A percentile compares a stretch with the other conserved stretches of the same genome.
Conservation (phyloP, 2,888 invertebrate genomes). For the Drosophila gaucha region DNA sequence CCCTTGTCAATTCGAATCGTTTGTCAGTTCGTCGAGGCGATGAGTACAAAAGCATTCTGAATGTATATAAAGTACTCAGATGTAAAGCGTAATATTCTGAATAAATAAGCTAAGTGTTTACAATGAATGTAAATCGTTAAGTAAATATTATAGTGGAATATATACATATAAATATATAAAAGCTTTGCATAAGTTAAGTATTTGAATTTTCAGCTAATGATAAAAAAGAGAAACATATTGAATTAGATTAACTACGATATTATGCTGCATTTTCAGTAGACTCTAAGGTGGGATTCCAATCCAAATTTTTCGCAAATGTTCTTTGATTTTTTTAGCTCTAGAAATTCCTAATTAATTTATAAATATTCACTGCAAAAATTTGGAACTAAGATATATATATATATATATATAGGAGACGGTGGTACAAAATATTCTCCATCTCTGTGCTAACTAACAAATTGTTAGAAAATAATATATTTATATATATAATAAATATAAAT, state of each 20-base stretch:
- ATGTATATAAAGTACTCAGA: conserved; percentile 44
- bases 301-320: background rate
- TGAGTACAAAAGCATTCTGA: conserved; percentile 43
- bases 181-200: conserved; percentile 4
- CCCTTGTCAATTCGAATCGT: conserved; percentile 58
- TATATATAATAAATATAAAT: background rate
- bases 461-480: background rate
- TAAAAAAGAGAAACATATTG: background rate
- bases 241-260: background rate
- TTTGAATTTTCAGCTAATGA: background rate
- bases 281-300: background rate
- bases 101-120: conserved; percentile 42
- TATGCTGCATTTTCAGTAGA: conserved; percentile 6
- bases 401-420: conserved; percentile 1
- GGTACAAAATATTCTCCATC: conserved; percentile 35
- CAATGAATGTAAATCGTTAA: conserved; percentile 8
- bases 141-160: background rate
- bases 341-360: background rate
- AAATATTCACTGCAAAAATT: background rate
- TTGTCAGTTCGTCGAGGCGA: conserved; percentile 34
- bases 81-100: conserved; percentile 73
- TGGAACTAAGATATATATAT: background rate
- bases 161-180: conserved; percentile 8
- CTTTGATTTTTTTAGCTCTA: background rate
- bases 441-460: conserved; percentile 43